Evolutionary conservation across 2,888 invertebrate species (phyloP), one percentile per base, ranked within the genome.

Genomic region (Macroteleia sp.): DNA sequence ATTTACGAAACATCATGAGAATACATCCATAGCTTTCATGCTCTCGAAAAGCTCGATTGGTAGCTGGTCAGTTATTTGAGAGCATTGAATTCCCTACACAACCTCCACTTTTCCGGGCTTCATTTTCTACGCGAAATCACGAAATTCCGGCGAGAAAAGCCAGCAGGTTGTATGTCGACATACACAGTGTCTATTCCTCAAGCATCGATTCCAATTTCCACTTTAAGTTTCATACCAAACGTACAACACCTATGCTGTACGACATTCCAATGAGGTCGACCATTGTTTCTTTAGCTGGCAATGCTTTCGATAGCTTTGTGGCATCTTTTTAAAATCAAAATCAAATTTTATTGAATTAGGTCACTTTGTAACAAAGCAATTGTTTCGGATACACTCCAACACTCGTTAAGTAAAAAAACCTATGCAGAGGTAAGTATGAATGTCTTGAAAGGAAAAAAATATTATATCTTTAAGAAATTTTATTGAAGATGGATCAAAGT

Each of bases 51-150:
- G 64, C 66, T 66, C 66, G 64, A 75, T 59, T 48, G 64, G 77
- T 39, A 66, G 59, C 28, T 56, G 50, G 61, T 57, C 70, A 74
- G 64, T 73, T 73, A 73, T 77, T 73, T 30, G 66, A 52, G 41
- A 69, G 74, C 66, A 64, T 71, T 76, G 74, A 80, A 80, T 81
- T 80, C 86, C 52, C 52, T 66, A 82, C 85, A 87, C 83, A 84
- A 78, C 75, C 78, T 74, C n/a, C 69, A 59, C 67, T 79, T 81
- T 77, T 79, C 77, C 73, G 66, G 70, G 82, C 76, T 82, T 81
- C 83, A 87, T 86, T 86, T 85, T 85, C 77, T 79, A 80, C 82
- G 82, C 81, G 80, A 86, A 86, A 86, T 87, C 87, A 85, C 83
- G 81, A 83, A 84, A 82, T 82, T 81, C 73, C 79, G 79, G 77